phyloP scores from a whole-genome alignment of 1,140 invertebrate species.

The Pogonus chalceus region DNA sequence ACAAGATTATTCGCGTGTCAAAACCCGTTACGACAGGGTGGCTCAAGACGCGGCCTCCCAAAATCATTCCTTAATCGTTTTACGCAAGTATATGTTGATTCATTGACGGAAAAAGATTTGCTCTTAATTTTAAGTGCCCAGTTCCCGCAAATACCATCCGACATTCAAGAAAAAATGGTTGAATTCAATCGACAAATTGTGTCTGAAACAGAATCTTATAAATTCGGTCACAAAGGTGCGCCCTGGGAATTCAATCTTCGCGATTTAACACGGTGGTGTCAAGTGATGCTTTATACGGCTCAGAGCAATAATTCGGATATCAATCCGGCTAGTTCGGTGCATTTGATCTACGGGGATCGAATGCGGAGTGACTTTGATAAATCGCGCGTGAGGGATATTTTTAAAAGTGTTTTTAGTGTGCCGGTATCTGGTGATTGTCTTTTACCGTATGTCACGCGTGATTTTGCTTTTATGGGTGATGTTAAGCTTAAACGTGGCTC shows the following conservation, averaged over 20 bases:
- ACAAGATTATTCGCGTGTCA: slow-evolving; percentile 96
- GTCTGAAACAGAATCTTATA: slow-evolving; percentile 48
- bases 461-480: slow-evolving; percentile 48
- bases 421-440: slow-evolving; percentile 39
- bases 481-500: slow-evolving; percentile 36
- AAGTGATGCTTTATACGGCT: slow-evolving; percentile 40
- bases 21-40: slow-evolving; percentile 95
- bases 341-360: slow-evolving; percentile 70
- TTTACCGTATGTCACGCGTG: slow-evolving; percentile 40
- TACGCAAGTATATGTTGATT: slow-evolving; percentile 87
- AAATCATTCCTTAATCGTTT: slow-evolving; percentile 97
- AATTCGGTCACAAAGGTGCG: slow-evolving; percentile 65
- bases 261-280: slow-evolving; percentile 89
- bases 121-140: slow-evolving; percentile 46
- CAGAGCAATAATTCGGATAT: slow-evolving; percentile 8
- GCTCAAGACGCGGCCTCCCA: slow-evolving; percentile 88
- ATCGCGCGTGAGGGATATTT: slow-evolving; percentile 48
- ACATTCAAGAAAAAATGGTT: slow-evolving; percentile 64
- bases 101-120: slow-evolving; percentile 68
- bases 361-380: slow-evolving; percentile 69
- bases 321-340: slow-evolving; percentile 36
- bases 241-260: slow-evolving; percentile 97
- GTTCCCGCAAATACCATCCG: slow-evolving; percentile 41
- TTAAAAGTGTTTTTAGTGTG: slow-evolving; percentile 44
- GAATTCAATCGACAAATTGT: slow-evolving; percentile 66